Evolutionary conservation across 1,140 invertebrate genomes (phyloP).

Genomic region (Pseudoatta argentina): DNA sequence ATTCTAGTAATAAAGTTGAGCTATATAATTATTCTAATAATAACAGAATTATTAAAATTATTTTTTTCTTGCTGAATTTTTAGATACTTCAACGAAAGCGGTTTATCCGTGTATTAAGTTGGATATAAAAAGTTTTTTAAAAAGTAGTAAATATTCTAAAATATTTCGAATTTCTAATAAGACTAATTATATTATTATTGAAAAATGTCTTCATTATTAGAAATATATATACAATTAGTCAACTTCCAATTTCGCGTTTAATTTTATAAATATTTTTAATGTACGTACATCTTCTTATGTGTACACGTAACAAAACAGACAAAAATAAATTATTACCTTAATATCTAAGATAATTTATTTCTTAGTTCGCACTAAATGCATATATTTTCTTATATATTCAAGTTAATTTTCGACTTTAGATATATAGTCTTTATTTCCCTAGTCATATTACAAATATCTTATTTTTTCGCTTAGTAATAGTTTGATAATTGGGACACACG

Average conservation of each 20-base stretch:
- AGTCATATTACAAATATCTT: constrained; percentile 2
- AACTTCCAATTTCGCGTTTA: neutral
- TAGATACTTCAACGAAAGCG: no score
- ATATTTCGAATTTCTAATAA: neutral
- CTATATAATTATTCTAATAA: no score
- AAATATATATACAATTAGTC: neutral
- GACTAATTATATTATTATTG: neutral
- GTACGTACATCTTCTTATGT: neutral
- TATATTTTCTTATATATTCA: neutral
- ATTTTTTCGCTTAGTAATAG: constrained; percentile 24
- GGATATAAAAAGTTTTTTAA: neutral
- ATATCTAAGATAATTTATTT: neutral
- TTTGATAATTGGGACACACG: constrained; percentile 17
- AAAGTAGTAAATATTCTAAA: neutral
- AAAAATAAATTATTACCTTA: neutral
- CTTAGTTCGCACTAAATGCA: neutral
- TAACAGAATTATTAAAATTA: no score
- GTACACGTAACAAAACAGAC: neutral
- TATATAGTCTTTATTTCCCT: neutral
- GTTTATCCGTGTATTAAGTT: no score
- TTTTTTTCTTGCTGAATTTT: no score
- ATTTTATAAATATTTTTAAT: neutral
- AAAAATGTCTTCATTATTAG: neutral
- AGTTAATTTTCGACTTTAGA: neutral
- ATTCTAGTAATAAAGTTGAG: no score